Conservation (phyloP, 2,113 vertebrate species). For the Ctenodactylus gundi region DNA sequence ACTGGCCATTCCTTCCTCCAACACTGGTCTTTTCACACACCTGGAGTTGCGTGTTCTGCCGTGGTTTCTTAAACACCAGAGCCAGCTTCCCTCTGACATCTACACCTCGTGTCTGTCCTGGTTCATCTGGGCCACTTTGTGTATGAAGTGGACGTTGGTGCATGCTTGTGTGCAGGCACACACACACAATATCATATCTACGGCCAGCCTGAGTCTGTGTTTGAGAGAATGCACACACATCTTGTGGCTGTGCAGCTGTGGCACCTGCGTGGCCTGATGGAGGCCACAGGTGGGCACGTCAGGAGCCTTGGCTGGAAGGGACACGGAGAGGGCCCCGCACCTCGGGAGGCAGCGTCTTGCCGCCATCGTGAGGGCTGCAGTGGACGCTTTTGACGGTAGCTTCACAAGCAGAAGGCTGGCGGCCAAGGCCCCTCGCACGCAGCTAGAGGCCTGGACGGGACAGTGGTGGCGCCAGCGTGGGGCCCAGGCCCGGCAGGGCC, state of each 20-base stretch:
- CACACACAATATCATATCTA: too few relatives aligned
- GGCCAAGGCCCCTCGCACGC: neutral
- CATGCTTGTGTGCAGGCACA: accelerated
- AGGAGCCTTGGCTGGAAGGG: neutral
- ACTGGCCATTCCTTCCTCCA: too few relatives aligned
- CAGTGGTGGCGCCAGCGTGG: accelerated
- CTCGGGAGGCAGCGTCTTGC: too few relatives aligned
- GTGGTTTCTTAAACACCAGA: neutral
- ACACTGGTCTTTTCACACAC: neutral
- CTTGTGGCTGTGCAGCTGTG: neutral
- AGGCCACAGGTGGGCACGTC: neutral
- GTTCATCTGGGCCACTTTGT: neutral
- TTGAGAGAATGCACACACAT: accelerated
- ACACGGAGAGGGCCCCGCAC: accelerated
- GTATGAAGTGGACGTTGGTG: too few relatives aligned
- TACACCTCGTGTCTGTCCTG: neutral
- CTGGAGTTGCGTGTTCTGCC: neutral
- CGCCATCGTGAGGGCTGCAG: accelerated
- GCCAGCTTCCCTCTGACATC: neutral
- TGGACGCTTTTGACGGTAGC: neutral
- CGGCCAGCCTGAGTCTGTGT: neutral
- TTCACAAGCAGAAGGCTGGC: neutral
- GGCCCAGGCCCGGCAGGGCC: too few relatives aligned
- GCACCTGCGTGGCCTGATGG: neutral
- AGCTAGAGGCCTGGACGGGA: accelerated